A percentile compares a stretch with the other conserved stretches of the same genome.
Evolutionary conservation across 1,140 invertebrate genomes (phyloP).

Genomic region (Lepidurus arcticus): DNA sequence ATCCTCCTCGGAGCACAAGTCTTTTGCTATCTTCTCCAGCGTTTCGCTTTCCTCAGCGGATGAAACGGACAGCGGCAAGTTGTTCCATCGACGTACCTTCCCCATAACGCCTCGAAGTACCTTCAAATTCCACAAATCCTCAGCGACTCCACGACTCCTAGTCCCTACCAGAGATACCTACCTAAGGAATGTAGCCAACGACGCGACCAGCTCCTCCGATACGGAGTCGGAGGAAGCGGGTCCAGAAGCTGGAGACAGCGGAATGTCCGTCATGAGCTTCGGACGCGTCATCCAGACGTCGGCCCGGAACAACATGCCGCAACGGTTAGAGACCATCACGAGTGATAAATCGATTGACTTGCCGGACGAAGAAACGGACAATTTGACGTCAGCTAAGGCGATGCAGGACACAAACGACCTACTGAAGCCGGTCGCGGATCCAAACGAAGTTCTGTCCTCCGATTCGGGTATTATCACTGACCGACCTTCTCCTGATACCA

Average conservation of each 20-base stretch:
- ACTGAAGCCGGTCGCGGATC: background rate
- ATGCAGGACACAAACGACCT: background rate
- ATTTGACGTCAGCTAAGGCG: background rate
- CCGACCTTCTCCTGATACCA: background rate
- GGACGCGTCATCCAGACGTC: background rate
- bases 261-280: background rate
- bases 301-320: background rate
- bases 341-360: background rate
- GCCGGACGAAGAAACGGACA: background rate
- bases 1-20: background rate
- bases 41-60: background rate
- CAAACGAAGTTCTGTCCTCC: background rate
- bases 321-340: background rate
- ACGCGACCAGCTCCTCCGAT: background rate
- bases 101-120: background rate
- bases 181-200: background rate
- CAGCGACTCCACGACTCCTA: background rate
- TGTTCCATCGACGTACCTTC: background rate
- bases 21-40: background rate
- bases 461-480: conserved; percentile 3
- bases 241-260: background rate
- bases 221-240: background rate
- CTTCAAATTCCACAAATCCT: background rate
- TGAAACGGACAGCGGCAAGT: background rate
- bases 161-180: background rate